These are phyloP conservation scores for Phragmatobia fuliginosa DNA, from an alignment of 2,888 invertebrate species.

Conservation along the genomic window DNA sequence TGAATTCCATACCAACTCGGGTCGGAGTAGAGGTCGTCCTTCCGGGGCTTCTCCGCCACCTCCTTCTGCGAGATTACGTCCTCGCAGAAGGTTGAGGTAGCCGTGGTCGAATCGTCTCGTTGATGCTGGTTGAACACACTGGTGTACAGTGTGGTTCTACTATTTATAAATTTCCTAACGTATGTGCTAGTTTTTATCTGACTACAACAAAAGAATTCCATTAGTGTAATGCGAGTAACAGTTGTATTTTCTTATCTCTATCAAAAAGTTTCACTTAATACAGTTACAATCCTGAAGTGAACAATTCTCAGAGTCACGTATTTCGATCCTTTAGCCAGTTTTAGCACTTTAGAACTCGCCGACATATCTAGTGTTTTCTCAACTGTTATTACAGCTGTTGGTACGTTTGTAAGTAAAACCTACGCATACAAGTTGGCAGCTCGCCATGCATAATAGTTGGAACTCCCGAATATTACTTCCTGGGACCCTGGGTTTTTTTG, in stretches of 20 bases:
- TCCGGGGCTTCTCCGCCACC: too few relatives aligned
- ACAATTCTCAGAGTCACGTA: neutral
- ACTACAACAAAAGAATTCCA: neutral
- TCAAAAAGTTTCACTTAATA: neutral
- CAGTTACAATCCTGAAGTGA: neutral
- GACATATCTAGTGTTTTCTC: conserved; percentile 32
- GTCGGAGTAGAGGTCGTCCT: too few relatives aligned
- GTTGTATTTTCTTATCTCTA: neutral
- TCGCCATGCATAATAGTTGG: conserved; percentile 69
- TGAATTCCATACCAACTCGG: too few relatives aligned
- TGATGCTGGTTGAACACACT: too few relatives aligned
- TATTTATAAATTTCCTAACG: too few relatives aligned
- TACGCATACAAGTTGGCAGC: conserved; percentile 61
- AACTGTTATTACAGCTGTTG: conserved; percentile 41
- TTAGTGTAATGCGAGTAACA: neutral
- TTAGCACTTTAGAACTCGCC: conserved; percentile 23
- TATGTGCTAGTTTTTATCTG: too few relatives aligned
- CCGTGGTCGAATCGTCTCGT: too few relatives aligned
- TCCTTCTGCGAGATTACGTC: too few relatives aligned
- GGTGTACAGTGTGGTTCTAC: too few relatives aligned
- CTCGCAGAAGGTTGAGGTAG: too few relatives aligned
- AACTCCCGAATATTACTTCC: conserved; percentile 70
- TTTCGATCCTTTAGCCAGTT: conserved; percentile 7
- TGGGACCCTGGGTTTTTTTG: conserved; percentile 40
- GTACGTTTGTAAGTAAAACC: conserved; percentile 42